These are phyloP conservation scores for Blastomussa wellsi DNA, from an alignment of 92 coral and sea anemone species.

Conservation along the genomic window DNA sequence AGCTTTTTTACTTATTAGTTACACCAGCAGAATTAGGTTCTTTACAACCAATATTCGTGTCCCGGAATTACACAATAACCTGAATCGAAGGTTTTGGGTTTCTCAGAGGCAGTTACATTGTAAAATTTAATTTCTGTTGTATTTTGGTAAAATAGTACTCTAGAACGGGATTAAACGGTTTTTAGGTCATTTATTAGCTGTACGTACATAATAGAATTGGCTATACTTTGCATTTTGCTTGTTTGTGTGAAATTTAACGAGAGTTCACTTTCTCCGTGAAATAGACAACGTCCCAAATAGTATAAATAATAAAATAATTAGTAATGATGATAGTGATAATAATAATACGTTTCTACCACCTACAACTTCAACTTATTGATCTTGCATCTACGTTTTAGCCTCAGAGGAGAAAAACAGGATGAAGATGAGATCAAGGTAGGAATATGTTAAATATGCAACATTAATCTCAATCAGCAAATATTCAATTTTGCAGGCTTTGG, in stretches of 20 bases:
- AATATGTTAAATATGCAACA: background rate
- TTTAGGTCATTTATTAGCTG: no score
- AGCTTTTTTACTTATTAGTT: background rate
- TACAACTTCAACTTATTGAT: background rate
- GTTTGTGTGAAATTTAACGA: background rate
- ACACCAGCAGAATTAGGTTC: background rate
- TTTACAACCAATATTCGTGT: no score
- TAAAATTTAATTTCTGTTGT: no score
- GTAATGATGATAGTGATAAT: no score
- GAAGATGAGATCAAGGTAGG: conserved; percentile 45
- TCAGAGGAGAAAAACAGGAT: conserved; percentile 26
- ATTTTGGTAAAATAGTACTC: background rate
- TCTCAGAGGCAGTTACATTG: no score
- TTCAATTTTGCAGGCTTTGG: background rate
- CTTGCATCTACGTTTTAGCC: background rate
- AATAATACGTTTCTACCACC: no score
- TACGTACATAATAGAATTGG: no score
- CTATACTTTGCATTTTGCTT: background rate
- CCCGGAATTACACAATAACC: background rate
- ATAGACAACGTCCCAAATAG: no score
- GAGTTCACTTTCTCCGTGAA: background rate
- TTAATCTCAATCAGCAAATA: background rate
- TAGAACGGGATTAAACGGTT: background rate
- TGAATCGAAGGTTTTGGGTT: no score
- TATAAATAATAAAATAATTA: no score